Evolutionary conservation across 2,113 vertebrate genomes (phyloP).

Genomic region (Pseudolaguvia tuberculata): DNA sequence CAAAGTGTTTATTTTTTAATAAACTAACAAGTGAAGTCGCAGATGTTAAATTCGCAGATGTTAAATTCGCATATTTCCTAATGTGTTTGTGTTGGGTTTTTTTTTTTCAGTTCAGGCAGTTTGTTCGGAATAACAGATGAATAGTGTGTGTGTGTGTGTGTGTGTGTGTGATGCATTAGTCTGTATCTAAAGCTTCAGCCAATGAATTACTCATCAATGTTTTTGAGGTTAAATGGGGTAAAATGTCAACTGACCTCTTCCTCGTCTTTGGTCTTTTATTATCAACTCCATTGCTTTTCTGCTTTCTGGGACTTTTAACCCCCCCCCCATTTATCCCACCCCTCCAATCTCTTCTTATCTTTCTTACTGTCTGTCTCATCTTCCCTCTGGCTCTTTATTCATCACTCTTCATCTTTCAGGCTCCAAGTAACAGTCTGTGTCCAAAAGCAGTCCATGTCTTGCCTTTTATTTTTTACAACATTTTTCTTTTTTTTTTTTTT

Average conservation of each 20-base stretch:
- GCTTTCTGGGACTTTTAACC: neutral
- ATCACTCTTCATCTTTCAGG: slow-evolving; percentile 9
- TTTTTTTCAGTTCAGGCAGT: neutral
- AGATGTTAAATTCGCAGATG: slow-evolving; percentile 14
- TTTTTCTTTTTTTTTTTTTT: slow-evolving; percentile 1
- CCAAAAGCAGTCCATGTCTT: neutral
- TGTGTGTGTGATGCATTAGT: neutral
- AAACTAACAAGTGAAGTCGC: neutral
- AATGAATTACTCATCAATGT: slow-evolving; percentile 17
- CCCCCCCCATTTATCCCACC: neutral
- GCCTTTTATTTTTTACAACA: neutral
- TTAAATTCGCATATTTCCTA: slow-evolving; percentile 6
- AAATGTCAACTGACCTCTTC: slow-evolving; percentile 3
- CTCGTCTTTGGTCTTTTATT: neutral
- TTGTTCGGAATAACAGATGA: slow-evolving; percentile 9
- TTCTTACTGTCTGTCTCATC: slow-evolving; percentile 10
- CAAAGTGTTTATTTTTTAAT: neutral
- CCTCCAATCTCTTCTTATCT: slow-evolving; percentile 13
- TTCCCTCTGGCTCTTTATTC: neutral
- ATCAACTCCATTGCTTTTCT: neutral
- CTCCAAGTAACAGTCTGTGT: slow-evolving; percentile 12
- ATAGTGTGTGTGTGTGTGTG: neutral
- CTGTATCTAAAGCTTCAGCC: slow-evolving; percentile 1
- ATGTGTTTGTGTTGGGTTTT: slow-evolving; percentile 13
- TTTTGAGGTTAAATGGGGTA: slow-evolving; percentile 13